These are phyloP conservation scores for Sarcophilus harrisii DNA, from an alignment of 2,797 vertebrate genomes.

Conservation along the genomic window DNA sequence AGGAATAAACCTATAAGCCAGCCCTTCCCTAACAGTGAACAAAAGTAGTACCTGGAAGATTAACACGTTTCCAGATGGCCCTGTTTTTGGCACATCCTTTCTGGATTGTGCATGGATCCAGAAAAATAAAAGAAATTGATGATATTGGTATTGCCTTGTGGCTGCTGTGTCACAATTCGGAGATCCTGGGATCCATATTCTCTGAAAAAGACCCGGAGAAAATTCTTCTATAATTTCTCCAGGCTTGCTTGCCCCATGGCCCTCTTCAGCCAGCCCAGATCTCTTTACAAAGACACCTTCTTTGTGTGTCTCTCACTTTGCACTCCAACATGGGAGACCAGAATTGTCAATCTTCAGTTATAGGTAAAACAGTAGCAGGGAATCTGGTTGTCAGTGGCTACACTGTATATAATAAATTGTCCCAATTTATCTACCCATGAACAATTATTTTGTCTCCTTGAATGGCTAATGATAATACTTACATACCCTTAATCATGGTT, in stretches of 20 bases:
- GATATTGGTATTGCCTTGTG: background rate
- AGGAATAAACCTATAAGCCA: background rate
- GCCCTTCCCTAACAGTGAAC: background rate
- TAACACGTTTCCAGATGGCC: background rate
- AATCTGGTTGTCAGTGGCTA: background rate
- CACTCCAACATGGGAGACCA: background rate
- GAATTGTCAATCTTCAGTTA: background rate
- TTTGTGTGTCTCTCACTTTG: background rate
- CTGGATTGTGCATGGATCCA: background rate
- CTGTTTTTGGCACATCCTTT: background rate
- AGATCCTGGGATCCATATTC: background rate
- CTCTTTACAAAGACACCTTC: background rate
- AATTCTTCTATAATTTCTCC: background rate
- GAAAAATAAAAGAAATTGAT: background rate
- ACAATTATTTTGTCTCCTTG: constrained; percentile 5
- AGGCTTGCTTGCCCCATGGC: too few relatives aligned
- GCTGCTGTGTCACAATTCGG: background rate
- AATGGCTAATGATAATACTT: background rate
- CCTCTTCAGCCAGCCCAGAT: background rate
- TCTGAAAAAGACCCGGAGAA: background rate
- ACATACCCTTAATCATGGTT: constrained; percentile 35
- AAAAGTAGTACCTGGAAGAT: background rate
- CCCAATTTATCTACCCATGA: background rate
- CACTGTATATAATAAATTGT: background rate
- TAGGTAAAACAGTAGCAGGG: background rate